These are phyloP conservation scores for Heloderma charlesbogerti DNA, from an alignment of 2,113 vertebrate genomes.

Conservation along the genomic window DNA sequence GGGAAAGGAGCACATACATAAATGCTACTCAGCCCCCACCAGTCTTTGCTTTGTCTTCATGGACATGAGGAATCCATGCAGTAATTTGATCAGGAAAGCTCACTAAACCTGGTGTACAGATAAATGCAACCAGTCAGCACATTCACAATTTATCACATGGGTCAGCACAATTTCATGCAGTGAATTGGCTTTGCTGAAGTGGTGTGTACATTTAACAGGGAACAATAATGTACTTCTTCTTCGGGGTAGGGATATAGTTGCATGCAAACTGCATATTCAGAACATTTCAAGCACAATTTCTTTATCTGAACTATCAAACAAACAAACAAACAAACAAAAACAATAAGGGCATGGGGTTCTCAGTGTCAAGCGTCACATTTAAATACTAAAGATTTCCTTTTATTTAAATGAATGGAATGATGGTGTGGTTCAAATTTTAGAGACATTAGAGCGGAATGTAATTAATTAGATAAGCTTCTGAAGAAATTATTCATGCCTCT, in stretches of 20 bases:
- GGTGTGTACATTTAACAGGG: background rate
- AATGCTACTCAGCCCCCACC: background rate
- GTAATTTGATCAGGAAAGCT: background rate
- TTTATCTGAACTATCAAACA: slow-evolving; percentile 14
- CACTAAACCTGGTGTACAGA: background rate
- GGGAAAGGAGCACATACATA: background rate
- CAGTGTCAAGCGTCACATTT: slow-evolving; percentile 69
- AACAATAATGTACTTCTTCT: background rate
- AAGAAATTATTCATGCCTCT: slow-evolving; percentile 92
- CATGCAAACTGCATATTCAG: slow-evolving; percentile 33
- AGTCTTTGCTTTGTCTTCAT: background rate
- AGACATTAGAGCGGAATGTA: slow-evolving; percentile 86
- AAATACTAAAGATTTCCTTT: slow-evolving; percentile 75
- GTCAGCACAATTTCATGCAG: background rate
- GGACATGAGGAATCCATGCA: background rate
- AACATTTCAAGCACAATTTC: slow-evolving; percentile 40
- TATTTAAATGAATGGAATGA: slow-evolving; percentile 89
- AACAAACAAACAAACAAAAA: slow-evolving; percentile 42
- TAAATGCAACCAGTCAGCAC: background rate
- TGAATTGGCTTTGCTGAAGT: background rate
- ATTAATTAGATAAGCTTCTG: slow-evolving; percentile 91
- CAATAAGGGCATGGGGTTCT: slow-evolving; percentile 66
- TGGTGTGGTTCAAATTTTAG: slow-evolving; percentile 85
- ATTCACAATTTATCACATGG: background rate
- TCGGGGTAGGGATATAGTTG: background rate